A percentile compares a stretch with the other conserved stretches of the same genome.
These are phyloP conservation scores for Takifugu rubripes DNA, from an alignment of 2,797 vertebrate genomes.

Conservation along the genomic window DNA sequence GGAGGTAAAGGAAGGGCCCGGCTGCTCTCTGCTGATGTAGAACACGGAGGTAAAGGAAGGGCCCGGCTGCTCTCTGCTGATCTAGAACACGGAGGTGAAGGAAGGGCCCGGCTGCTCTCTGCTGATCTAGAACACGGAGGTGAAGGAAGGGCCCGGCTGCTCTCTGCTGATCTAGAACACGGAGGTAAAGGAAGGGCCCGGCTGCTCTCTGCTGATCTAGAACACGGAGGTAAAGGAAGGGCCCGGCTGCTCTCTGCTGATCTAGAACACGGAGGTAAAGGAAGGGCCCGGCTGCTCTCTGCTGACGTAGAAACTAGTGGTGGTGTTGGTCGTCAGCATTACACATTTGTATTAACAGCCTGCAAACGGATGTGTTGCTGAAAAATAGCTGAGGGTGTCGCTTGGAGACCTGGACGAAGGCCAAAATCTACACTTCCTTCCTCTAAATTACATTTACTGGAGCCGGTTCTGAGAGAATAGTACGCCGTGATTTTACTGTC, in stretches of 20 bases:
- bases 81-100: slow-evolving; percentile 12
- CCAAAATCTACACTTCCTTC: slow-evolving; percentile 8
- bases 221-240: slow-evolving; percentile 24
- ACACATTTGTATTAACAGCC: too few species aligned
- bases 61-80: slow-evolving; percentile 2
- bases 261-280: slow-evolving; percentile 13
- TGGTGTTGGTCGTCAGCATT: background rate
- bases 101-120: slow-evolving; percentile 15
- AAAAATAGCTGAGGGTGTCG: slow-evolving; percentile 14
- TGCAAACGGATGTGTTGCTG: slow-evolving; percentile 19
- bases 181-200: slow-evolving; percentile 33
- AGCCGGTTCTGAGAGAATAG: slow-evolving; percentile 4
- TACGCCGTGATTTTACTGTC: background rate
- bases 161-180: background rate
- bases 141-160: slow-evolving; percentile 27
- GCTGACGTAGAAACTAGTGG: slow-evolving; percentile 28
- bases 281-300: slow-evolving; percentile 17
- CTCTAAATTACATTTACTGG: slow-evolving; percentile 17
- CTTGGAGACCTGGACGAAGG: slow-evolving; percentile 13
- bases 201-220: too few species aligned
- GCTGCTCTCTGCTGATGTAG: too few species aligned
- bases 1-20: slow-evolving; percentile 33
- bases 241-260: slow-evolving; percentile 2
- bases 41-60: slow-evolving; percentile 24
- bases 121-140: slow-evolving; percentile 1